Evolutionary conservation across 2,888 invertebrate species (phyloP).

Genomic region (Helicoverpa assulta): DNA sequence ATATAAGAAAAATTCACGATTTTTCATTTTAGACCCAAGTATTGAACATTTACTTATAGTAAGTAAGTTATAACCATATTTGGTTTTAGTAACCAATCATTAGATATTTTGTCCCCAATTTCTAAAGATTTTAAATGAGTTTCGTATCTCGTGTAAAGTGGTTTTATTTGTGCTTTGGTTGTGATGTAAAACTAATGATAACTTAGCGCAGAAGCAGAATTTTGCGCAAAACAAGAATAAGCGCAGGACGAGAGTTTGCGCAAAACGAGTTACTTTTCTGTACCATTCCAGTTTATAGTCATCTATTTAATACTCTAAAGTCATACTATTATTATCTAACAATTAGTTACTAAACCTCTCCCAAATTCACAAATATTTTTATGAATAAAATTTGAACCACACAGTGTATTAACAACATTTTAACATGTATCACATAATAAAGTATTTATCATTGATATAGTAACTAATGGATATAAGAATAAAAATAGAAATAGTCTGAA

Average conservation of each 20-base stretch:
- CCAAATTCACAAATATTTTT: conserved; percentile 14
- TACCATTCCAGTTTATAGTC: no score
- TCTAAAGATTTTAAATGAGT: no score
- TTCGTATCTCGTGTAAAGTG: neutral
- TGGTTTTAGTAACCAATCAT: conserved; percentile 14
- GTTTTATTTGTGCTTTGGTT: neutral
- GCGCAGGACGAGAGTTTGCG: neutral
- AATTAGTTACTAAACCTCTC: conserved; percentile 13
- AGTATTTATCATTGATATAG: neutral
- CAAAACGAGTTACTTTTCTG: neutral
- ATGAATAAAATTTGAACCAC: conserved; percentile 46
- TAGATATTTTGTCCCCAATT: neutral
- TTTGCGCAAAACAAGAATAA: neutral
- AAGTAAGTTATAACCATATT: neutral
- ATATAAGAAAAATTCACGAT: conserved; percentile 13
- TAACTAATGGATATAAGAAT: neutral
- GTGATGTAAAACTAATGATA: neutral
- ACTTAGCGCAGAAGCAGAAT: neutral
- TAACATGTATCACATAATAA: conserved; percentile 53
- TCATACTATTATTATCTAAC: no score
- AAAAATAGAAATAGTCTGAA: neutral
- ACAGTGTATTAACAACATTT: conserved; percentile 48
- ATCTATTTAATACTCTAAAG: no score
- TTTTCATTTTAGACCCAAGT: conserved; percentile 13
- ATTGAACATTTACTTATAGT: conserved; percentile 15